Evolutionary conservation across 2,888 invertebrate genomes (phyloP).

Genomic region (Tenthredo notha): DNA sequence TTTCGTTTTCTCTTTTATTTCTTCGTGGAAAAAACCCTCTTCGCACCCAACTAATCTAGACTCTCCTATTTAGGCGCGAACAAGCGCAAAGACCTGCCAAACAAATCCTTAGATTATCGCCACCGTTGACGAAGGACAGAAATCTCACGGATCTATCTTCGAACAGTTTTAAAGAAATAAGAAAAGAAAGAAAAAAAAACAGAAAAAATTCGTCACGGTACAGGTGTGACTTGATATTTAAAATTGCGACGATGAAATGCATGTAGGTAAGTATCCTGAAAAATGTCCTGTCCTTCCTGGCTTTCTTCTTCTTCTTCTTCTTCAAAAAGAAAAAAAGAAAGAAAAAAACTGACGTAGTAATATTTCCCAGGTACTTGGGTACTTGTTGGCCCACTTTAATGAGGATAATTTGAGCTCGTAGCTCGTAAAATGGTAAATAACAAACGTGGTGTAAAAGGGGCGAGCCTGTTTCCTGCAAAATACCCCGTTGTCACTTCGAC

Average conservation of each 20-base stretch:
- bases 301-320: too few species aligned
- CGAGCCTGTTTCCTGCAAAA: background rate
- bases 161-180: background rate
- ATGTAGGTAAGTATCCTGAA: background rate
- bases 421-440: slow-evolving; percentile 36
- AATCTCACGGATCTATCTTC: background rate
- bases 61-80: background rate
- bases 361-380: background rate
- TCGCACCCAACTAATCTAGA: slow-evolving; percentile 11
- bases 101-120: slow-evolving; percentile 4
- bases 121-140: background rate
- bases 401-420: slow-evolving; percentile 16
- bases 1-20: background rate
- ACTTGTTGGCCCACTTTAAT: slow-evolving; percentile 2
- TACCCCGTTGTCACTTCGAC: slow-evolving; percentile 12
- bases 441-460: background rate
- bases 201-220: background rate
- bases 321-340: too few species aligned
- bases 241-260: background rate
- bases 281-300: background rate
- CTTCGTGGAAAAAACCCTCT: background rate
- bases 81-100: slow-evolving; percentile 15
- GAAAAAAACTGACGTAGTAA: background rate
- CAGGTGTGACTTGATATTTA: background rate
- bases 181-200: background rate